Base-by-base conservation (phyloP, 2,797 vertebrate genomes). In the Prionace glauca region DNA sequence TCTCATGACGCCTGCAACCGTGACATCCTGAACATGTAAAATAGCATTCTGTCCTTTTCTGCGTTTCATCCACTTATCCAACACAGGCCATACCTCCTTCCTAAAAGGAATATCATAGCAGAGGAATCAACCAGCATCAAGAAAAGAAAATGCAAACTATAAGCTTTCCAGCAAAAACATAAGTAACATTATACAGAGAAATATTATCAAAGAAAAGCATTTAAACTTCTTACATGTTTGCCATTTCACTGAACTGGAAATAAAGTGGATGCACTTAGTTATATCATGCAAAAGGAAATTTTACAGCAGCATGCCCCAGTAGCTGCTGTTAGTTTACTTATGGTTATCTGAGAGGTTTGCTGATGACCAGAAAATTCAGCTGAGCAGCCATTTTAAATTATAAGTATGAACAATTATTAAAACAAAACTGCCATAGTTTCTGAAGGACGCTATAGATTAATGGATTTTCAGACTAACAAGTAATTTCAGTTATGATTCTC, bases 31-130 rank as follows among this genome's bases (percentile, higher is more conserved):
- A 96, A 98, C 71, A 0, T 97, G 96, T 0, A 96, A 96, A 7
- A 96, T 96, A 14, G 96, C 97, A 62, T 97, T 97, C 77, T 97
- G 97, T 20, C 97, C 96, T 96, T 98, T 98, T 95, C 98, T 97
- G 95, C 98, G 98, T n/a, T 97, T 98, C 96, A 99, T 97, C 99
- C 99, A 99, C 26, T 97, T 97, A 96, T 99, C 98, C 98, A 99
- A 98, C 3, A 98, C 96, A 32, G 99, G 99, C 99, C 99, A 99
- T 96, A 99, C 97, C 96, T 98, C 98, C 96, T 98, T 98, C 84
- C 99, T 99, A 96, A 65, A 74, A 95, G 96, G 92, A 32, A 81
- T 56, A 56, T 16, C 8, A 0, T 69, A 11, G 74, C 26, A 56
- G 41, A 74, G 45, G 32, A 72, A 20, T 95, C 29, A 95, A 32